These are phyloP conservation scores for Atta texana DNA, from an alignment of 1,140 invertebrate genomes.

Conservation along the genomic window DNA sequence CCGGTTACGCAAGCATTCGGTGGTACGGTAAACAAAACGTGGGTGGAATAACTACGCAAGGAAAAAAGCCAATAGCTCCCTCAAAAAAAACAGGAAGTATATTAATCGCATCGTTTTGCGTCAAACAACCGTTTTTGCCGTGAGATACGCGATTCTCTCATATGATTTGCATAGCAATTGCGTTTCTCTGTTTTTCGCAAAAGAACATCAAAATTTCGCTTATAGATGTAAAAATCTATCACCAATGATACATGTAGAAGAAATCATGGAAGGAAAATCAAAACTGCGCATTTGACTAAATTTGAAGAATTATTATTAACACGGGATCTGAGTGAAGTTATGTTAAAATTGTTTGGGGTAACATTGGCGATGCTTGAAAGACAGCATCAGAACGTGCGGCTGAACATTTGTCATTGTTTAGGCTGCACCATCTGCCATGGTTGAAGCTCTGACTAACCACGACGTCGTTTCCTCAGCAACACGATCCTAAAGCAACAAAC, in stretches of 20 bases:
- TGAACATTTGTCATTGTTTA: constrained; percentile 59
- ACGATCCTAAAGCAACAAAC: constrained; percentile 62
- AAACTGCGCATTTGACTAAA: not conserved
- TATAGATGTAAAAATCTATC: no score
- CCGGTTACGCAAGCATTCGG: constrained; percentile 47
- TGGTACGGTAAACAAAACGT: constrained; percentile 65
- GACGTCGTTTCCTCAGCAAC: constrained; percentile 42
- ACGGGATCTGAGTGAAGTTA: not conserved
- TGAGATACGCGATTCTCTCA: not conserved
- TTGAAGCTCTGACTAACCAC: constrained; percentile 22
- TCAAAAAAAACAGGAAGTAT: not conserved
- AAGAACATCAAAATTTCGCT: not conserved
- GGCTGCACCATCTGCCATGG: constrained; percentile 53
- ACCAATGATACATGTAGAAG: not conserved
- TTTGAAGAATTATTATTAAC: constrained; percentile 10
- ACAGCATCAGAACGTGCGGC: not conserved
- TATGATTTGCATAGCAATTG: not conserved
- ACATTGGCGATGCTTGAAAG: constrained; percentile 28
- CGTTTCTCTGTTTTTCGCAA: not conserved
- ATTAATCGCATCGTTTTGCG: constrained; percentile 36
- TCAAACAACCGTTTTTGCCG: not conserved
- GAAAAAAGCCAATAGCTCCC: constrained; percentile 7
- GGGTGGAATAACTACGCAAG: constrained; percentile 53
- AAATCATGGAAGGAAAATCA: not conserved
- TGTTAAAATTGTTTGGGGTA: constrained; percentile 12